Base-by-base conservation (phyloP, 2,797 vertebrate genomes). In the Eulemur rubriventer region DNA sequence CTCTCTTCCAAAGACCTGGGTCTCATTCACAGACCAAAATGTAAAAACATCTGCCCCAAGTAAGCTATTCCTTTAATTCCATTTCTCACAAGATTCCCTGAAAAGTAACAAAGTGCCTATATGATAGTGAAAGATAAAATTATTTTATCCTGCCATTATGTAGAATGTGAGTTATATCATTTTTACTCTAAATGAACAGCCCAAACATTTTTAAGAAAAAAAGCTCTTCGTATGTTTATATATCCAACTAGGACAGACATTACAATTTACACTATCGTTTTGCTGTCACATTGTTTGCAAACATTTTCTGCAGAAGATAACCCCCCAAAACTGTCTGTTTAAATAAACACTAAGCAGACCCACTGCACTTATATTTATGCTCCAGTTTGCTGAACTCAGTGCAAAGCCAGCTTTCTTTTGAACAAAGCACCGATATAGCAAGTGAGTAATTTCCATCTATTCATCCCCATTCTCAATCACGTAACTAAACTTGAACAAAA, bases 241-340 rank as follows among this genome's bases (percentile, higher is more conserved):
- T 73, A 97, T 94, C 88, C 88, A 93, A 75, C 82, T 52, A 76
- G 82, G 78, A 2, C 46, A 96, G 73, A 95, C 81, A 69, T 96
- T 95, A 96, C 38, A 96, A 48, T 96, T 97, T 86, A 97, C 46
- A 96, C 55, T 41, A 78, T 5, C 95, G 92, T 94, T 97, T 92
- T 95, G 57, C 84, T 97, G 93, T 81, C 95, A 97, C 3, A 22
- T 4, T 90, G 35, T 78, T 95, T 80, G 30, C 48, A 96, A 89
- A 85, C 43, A 91, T 78, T 94, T 61, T 84, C 79, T 43, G 41
- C 57, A 93, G 57, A 93, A 57, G 86, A 33, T 83, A 91, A 88
- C 43, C 46, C 83, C 43, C 30, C 52, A 90, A 89, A 85, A 83
- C 76, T 90, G 95, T 87, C 61, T 91, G 30, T 91, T 93, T 95